Evolutionary conservation across 2,888 invertebrate species (phyloP).

Genomic region (Prosopocoilus inquinatus): DNA sequence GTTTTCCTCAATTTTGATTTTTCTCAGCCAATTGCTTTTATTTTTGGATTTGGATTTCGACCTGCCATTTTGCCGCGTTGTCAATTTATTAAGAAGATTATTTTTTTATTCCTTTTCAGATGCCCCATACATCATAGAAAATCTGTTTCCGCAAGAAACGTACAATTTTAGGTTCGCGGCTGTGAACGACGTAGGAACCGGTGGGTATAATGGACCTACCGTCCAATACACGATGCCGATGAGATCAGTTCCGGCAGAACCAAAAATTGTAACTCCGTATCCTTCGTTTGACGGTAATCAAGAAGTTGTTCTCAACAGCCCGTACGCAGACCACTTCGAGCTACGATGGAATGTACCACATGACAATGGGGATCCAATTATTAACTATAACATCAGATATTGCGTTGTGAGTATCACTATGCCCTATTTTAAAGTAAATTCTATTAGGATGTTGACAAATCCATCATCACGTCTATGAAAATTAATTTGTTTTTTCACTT

Average conservation of each 20-base stretch:
- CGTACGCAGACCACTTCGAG: slow-evolving; percentile 76
- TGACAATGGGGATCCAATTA: slow-evolving; percentile 88
- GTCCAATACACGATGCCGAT: slow-evolving; percentile 70
- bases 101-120: slow-evolving; percentile 47
- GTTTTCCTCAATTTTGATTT: too few species aligned
- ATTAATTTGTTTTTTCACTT: too few species aligned
- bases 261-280: slow-evolving; percentile 57
- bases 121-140: slow-evolving; percentile 78
- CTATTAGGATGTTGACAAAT: too few species aligned
- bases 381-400: slow-evolving; percentile 75
- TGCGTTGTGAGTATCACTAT: slow-evolving; percentile 71
- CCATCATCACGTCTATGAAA: too few species aligned
- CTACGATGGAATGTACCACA: slow-evolving; percentile 82
- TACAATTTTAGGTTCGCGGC: slow-evolving; percentile 86
- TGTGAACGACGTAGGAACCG: slow-evolving; percentile 77
- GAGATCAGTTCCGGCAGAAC: slow-evolving; percentile 74
- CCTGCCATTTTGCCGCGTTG: too few species aligned
- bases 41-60: too few species aligned
- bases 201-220: slow-evolving; percentile 66
- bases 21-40: too few species aligned
- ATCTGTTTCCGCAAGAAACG: slow-evolving; percentile 69
- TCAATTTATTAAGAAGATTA: not conserved
- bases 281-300: slow-evolving; percentile 42
- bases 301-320: slow-evolving; percentile 56
- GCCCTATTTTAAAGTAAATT: too few species aligned